These are phyloP conservation scores for Portevinia maculata DNA, from an alignment of 2,888 invertebrate species.

Conservation along the genomic window DNA sequence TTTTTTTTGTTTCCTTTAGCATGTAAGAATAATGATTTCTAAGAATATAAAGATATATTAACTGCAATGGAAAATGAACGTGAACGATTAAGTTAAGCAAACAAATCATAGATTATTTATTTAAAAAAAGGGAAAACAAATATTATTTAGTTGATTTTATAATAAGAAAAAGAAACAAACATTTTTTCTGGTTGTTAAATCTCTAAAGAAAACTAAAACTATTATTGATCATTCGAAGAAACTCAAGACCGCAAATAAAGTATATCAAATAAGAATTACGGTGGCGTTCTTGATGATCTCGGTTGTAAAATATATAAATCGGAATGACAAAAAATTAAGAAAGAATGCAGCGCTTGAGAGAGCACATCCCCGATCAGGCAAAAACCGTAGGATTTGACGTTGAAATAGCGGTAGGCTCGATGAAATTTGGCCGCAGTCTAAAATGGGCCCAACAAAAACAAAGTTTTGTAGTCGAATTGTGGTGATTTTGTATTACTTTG, in stretches of 20 bases:
- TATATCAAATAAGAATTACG: neutral
- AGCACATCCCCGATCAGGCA: too few relatives aligned
- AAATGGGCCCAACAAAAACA: too few relatives aligned
- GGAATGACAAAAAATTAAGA: too few relatives aligned
- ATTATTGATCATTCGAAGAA: slow-evolving; percentile 29
- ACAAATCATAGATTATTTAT: slow-evolving; percentile 64
- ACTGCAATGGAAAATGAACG: slow-evolving; percentile 52
- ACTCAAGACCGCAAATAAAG: slow-evolving; percentile 44
- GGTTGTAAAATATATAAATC: too few relatives aligned
- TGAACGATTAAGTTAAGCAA: slow-evolving; percentile 26
- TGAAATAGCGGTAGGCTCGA: too few relatives aligned
- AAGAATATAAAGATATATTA: slow-evolving; percentile 42
- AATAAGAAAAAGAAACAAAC: slow-evolving; percentile 24
- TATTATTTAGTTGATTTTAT: slow-evolving; percentile 64
- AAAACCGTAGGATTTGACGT: too few relatives aligned
- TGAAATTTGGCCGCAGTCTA: too few relatives aligned
- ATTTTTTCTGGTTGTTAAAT: slow-evolving; percentile 58
- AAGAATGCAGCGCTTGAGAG: too few relatives aligned
- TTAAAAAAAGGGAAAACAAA: slow-evolving; percentile 37
- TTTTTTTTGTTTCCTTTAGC: slow-evolving; percentile 25
- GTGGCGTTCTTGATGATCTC: neutral
- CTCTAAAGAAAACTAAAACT: slow-evolving; percentile 34
- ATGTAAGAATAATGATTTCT: slow-evolving; percentile 50
- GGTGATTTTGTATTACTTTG: too few relatives aligned
- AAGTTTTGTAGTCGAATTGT: too few relatives aligned